Conservation (phyloP, 30 jellyfish, hydroid and myxozoan species). For the Aurelia sp. region DNA sequence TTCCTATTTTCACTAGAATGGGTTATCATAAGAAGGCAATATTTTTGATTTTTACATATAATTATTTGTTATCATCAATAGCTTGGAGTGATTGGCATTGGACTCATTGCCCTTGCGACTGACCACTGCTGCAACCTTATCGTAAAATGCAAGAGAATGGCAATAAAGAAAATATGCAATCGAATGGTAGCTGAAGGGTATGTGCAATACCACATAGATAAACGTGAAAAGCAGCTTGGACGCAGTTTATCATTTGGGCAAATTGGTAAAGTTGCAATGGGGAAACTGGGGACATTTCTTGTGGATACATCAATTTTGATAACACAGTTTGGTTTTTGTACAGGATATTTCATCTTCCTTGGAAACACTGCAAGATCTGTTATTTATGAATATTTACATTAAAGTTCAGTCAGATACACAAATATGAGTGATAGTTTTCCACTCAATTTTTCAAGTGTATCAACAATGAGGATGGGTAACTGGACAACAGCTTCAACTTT, state of each 20-base stretch:
- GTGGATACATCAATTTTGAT: slow-evolving; percentile 84
- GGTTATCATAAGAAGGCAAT: too few relatives aligned
- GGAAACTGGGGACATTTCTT: slow-evolving; percentile 83
- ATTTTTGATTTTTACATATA: too few relatives aligned
- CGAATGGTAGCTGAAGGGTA: slow-evolving; percentile 67
- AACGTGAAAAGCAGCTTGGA: slow-evolving; percentile 68
- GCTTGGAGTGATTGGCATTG: slow-evolving; percentile 88
- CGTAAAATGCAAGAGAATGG: slow-evolving; percentile 87
- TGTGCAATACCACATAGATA: slow-evolving; percentile 27
- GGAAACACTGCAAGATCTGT: slow-evolving; percentile 94
- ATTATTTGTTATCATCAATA: neutral
- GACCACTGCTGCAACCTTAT: slow-evolving; percentile 95
- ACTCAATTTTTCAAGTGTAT: neutral
- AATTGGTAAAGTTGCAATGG: slow-evolving; percentile 89
- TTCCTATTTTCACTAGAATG: too few relatives aligned
- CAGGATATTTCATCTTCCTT: slow-evolving; percentile 88
- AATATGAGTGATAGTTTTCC: slow-evolving; percentile 27
- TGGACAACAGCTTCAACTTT: neutral
- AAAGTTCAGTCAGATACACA: slow-evolving; percentile 11
- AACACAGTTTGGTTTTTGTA: slow-evolving; percentile 94
- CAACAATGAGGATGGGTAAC: too few relatives aligned
- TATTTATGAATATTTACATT: slow-evolving; percentile 54
- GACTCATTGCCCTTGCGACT: slow-evolving; percentile 86
- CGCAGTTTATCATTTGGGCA: slow-evolving; percentile 86
- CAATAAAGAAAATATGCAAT: slow-evolving; percentile 58